phyloP scores from a whole-genome alignment of 2,888 invertebrate species.

The Spicauda simplicius region DNA sequence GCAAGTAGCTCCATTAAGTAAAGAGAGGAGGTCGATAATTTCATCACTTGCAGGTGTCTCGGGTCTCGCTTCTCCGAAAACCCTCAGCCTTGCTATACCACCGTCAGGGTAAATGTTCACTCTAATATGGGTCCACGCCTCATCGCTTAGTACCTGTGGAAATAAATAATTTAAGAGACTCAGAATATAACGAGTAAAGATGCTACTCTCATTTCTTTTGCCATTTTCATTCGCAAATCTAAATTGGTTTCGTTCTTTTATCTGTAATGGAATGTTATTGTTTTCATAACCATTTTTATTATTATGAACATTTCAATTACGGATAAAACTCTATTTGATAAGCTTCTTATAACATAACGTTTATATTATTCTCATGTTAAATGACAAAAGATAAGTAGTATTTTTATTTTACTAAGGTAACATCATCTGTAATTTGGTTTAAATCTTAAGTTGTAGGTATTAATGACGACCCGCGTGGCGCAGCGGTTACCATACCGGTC shows the following conservation, averaged over 20 bases:
- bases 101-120: slow-evolving; percentile 87
- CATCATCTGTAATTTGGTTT: too few relatives aligned
- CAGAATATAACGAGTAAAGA: background rate
- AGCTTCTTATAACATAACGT: background rate
- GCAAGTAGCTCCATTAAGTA: slow-evolving; percentile 83
- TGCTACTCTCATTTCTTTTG: background rate
- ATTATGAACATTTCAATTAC: background rate
- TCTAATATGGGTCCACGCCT: slow-evolving; percentile 84
- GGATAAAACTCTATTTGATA: background rate
- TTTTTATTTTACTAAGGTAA: too few relatives aligned
- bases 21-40: slow-evolving; percentile 78
- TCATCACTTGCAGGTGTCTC: slow-evolving; percentile 63
- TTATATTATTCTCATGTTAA: too few relatives aligned
- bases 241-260: background rate
- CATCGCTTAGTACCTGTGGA: slow-evolving; percentile 71
- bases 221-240: background rate
- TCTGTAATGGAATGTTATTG: background rate
- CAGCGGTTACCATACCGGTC: too few relatives aligned
- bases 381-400: too few relatives aligned
- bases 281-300: background rate
- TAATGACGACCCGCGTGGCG: too few relatives aligned
- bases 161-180: background rate
- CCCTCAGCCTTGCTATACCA: slow-evolving; percentile 85
- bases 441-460: too few relatives aligned
- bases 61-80: slow-evolving; percentile 82